Conservation (phyloP, 2,113 vertebrate genomes). For the Cheirogaleus medius region DNA sequence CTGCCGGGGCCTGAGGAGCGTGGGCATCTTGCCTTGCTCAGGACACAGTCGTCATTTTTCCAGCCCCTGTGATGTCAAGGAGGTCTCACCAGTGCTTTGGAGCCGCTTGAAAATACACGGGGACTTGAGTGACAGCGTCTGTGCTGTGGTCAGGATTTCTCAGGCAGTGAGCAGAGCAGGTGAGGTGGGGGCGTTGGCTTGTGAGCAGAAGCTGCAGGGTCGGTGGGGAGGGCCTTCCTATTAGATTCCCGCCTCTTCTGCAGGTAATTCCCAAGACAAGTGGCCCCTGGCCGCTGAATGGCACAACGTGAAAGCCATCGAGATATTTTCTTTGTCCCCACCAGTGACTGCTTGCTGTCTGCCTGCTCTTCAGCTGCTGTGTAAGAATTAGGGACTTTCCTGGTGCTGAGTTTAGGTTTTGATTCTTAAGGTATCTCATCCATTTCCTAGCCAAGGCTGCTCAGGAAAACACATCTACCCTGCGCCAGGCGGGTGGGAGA, state of each 20-base stretch:
- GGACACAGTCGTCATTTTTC: background rate
- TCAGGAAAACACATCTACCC: rapidly evolving
- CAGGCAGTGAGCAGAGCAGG: background rate
- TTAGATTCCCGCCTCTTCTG: background rate
- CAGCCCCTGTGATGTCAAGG: background rate
- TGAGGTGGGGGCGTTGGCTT: background rate
- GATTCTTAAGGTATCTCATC: background rate
- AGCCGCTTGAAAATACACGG: background rate
- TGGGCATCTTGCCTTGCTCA: background rate
- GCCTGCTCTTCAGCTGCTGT: too few species aligned
- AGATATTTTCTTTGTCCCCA: background rate
- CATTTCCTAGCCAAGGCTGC: too few species aligned
- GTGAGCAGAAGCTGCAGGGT: too few species aligned
- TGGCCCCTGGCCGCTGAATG: background rate
- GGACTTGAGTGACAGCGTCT: background rate
- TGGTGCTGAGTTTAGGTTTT: background rate
- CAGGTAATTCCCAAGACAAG: background rate
- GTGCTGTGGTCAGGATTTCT: background rate
- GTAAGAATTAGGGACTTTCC: background rate
- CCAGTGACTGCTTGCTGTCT: background rate
- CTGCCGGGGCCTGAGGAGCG: background rate
- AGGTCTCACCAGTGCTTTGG: background rate
- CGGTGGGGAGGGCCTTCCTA: background rate
- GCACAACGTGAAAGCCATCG: too few species aligned
- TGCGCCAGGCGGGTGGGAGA: background rate